Conservation (phyloP, 1,140 invertebrate species). For the Chionoecetes opilio region DNA sequence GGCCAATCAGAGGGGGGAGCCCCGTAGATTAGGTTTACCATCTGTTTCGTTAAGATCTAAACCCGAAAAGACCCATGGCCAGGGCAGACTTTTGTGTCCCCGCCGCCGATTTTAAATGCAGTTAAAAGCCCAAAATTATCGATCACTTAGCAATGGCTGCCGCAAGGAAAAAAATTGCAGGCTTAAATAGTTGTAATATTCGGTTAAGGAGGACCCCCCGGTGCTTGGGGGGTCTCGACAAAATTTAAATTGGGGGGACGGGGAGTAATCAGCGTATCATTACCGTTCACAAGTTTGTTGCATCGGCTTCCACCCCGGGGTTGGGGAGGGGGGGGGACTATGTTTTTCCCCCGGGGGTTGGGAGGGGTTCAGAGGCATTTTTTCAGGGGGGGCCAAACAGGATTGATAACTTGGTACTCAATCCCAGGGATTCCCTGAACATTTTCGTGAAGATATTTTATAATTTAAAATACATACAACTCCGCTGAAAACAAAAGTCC, state of each 20-base stretch:
- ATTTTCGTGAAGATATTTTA: too few species aligned
- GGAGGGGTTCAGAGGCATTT: background rate
- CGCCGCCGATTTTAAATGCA: conserved; percentile 25
- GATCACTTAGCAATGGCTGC: conserved; percentile 4
- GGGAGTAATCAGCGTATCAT: conserved; percentile 41
- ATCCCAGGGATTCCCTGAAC: too few species aligned
- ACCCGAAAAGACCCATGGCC: background rate
- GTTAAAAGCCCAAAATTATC: background rate
- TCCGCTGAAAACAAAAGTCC: too few species aligned
- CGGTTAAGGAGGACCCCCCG: background rate
- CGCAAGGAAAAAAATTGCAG: background rate
- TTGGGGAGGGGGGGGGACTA: too few species aligned
- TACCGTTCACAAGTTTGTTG: background rate
- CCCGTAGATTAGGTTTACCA: conserved; percentile 48
- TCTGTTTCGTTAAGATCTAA: conserved; percentile 48
- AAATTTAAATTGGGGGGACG: background rate
- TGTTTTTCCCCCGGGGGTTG: too few species aligned
- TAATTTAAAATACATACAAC: too few species aligned
- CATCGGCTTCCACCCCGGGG: too few species aligned
- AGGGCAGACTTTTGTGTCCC: background rate
- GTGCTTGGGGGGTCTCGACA: background rate
- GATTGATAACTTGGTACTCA: too few species aligned
- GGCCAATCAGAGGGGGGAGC: background rate
- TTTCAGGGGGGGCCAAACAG: background rate
- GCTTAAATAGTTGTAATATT: conserved; percentile 12